Evolutionary conservation across 2,888 invertebrate species (phyloP).

Genomic region (Keiferia lycopersicella): DNA sequence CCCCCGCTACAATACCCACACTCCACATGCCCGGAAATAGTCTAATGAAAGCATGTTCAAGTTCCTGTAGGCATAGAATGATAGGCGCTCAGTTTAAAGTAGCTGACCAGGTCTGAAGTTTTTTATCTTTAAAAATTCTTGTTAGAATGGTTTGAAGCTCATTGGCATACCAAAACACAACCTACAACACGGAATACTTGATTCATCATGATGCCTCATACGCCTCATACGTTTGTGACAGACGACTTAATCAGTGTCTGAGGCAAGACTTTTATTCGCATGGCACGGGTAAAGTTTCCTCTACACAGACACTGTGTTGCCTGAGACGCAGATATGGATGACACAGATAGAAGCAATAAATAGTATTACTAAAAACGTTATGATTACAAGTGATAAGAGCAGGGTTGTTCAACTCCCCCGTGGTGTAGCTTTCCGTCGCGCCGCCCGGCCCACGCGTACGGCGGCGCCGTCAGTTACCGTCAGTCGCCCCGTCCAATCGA

Average conservation of each 20-base stretch:
- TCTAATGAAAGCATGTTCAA: conserved; percentile 39
- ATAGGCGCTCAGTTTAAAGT: not conserved
- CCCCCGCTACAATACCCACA: conserved; percentile 23
- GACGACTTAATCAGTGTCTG: too few relatives aligned
- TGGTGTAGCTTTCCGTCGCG: conserved; percentile 34
- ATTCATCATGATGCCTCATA: too few relatives aligned
- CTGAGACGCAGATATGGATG: too few relatives aligned
- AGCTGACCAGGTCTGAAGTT: not conserved
- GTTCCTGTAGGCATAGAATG: conserved; percentile 24
- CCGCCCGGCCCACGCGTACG: conserved; percentile 34
- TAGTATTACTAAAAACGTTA: not conserved
- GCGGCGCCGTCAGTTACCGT: conserved; percentile 32
- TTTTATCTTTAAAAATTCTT: too few relatives aligned
- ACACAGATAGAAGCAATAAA: not conserved
- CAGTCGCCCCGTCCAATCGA: conserved; percentile 43
- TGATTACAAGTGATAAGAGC: not conserved
- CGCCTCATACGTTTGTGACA: too few relatives aligned
- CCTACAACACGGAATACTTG: too few relatives aligned
- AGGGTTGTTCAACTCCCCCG: conserved; percentile 5
- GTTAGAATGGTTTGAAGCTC: too few relatives aligned
- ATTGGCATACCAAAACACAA: too few relatives aligned
- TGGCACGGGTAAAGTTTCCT: too few relatives aligned
- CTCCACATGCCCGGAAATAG: conserved; percentile 43
- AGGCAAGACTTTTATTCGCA: too few relatives aligned
- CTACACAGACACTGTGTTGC: too few relatives aligned